A percentile compares a stretch with the other conserved stretches of the same genome.
phyloP scores from a whole-genome alignment of 2,113 vertebrate species.

The Cololabis saira region DNA sequence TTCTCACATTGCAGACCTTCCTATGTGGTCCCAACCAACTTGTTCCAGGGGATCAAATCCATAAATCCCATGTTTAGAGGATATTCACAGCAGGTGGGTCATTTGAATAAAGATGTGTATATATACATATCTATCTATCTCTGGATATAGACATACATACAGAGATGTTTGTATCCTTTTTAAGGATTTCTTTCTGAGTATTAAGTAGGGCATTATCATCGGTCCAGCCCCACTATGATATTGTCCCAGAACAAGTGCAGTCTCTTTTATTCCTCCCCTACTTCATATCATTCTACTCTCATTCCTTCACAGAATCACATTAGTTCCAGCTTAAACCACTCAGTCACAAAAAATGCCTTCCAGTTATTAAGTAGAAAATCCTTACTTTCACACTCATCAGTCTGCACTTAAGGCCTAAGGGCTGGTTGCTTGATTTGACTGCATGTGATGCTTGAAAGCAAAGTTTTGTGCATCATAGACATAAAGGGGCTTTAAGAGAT shows the following conservation, averaged over 20 bases:
- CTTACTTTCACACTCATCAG: conserved; percentile 16
- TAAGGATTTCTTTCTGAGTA: background rate
- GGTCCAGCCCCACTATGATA: conserved; percentile 15
- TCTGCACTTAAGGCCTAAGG: conserved; percentile 6
- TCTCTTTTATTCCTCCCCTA: conserved; percentile 30
- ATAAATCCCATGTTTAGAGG: conserved; percentile 97
- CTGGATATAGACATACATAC: no score
- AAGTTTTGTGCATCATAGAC: background rate
- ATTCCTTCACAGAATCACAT: conserved; percentile 31
- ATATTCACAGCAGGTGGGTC: conserved; percentile 95
- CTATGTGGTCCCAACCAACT: conserved; percentile 93
- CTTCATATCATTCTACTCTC: conserved; percentile 18
- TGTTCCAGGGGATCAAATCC: conserved; percentile 98
- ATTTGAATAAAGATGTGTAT: background rate
- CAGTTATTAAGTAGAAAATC: conserved; percentile 18
- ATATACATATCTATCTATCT: no score
- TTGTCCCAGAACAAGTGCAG: background rate
- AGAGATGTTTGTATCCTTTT: no score
- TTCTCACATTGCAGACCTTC: conserved; percentile 85
- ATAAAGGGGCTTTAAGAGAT: conserved; percentile 8
- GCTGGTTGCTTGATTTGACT: conserved; percentile 36
- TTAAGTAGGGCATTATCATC: conserved; percentile 11
- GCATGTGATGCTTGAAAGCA: conserved; percentile 18
- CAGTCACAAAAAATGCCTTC: conserved; percentile 20
- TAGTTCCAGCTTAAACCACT: conserved; percentile 33